A percentile compares a stretch with the other conserved stretches of the same genome.
phyloP scores from a whole-genome alignment of 1,140 invertebrate genomes.

The Campodea augens region DNA sequence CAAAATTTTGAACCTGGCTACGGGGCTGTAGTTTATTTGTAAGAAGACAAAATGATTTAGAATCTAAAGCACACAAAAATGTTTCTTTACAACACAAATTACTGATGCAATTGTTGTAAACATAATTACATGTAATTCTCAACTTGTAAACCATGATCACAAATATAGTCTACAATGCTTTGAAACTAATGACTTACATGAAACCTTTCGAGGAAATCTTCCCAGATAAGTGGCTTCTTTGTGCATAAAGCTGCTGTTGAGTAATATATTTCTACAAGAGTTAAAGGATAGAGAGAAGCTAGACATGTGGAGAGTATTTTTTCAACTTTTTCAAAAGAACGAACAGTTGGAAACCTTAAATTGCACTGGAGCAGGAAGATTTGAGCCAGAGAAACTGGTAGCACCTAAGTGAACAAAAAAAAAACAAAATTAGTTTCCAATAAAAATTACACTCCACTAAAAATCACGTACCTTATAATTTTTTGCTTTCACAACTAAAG shows the following conservation, averaged over 20 bases:
- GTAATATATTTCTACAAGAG: slow-evolving; percentile 76
- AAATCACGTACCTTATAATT: slow-evolving; percentile 57
- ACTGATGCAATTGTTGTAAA: too few relatives aligned
- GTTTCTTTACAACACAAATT: too few relatives aligned
- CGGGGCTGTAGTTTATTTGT: too few relatives aligned
- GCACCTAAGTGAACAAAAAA: slow-evolving; percentile 24
- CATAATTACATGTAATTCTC: too few relatives aligned
- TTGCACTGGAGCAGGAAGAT: slow-evolving; percentile 89
- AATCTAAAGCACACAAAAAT: too few relatives aligned
- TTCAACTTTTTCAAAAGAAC: slow-evolving; percentile 71
- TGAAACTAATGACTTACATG: slow-evolving; percentile 32
- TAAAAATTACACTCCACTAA: background rate
- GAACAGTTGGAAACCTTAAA: slow-evolving; percentile 68
- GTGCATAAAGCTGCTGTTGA: slow-evolving; percentile 70
- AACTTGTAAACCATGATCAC: too few relatives aligned
- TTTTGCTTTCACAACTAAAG: slow-evolving; percentile 78
- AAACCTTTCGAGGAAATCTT: slow-evolving; percentile 69
- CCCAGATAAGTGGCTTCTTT: slow-evolving; percentile 60
- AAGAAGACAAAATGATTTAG: too few relatives aligned
- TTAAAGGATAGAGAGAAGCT: slow-evolving; percentile 75
- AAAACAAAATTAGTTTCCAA: background rate
- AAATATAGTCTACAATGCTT: too few relatives aligned
- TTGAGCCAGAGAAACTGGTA: slow-evolving; percentile 78
- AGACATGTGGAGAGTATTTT: slow-evolving; percentile 72
- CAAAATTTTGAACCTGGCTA: too few relatives aligned